phyloP scores from a whole-genome alignment of 2,113 vertebrate species.

The Lamprotornis superbus region DNA sequence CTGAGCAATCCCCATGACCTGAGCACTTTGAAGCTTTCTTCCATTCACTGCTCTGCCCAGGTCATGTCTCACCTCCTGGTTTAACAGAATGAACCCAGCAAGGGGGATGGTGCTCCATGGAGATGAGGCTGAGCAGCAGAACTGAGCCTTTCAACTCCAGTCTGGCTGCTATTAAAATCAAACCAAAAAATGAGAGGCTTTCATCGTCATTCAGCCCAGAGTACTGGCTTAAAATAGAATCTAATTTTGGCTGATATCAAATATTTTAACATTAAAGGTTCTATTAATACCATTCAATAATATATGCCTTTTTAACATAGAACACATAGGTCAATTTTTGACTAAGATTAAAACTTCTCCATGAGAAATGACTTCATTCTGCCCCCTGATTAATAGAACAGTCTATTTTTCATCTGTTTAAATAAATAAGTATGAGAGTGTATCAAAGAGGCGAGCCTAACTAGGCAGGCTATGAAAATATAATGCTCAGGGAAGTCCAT shows the following conservation, averaged over 20 bases:
- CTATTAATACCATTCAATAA: constrained; percentile 56
- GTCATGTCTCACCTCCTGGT: neutral
- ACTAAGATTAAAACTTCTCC: constrained; percentile 25
- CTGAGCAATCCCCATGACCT: neutral
- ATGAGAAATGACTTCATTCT: constrained; percentile 17
- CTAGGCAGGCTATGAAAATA: neutral
- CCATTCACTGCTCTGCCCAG: neutral
- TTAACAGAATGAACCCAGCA: neutral
- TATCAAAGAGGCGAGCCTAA: neutral
- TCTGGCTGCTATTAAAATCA: neutral
- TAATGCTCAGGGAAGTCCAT: neutral
- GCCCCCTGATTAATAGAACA: constrained; percentile 5
- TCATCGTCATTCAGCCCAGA: neutral
- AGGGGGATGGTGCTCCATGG: neutral
- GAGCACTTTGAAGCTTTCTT: neutral
- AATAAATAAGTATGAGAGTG: constrained; percentile 32
- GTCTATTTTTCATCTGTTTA: neutral
- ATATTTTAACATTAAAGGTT: constrained; percentile 41
- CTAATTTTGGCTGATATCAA: constrained; percentile 19
- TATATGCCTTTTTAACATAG: constrained; percentile 40
- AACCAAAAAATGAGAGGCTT: neutral
- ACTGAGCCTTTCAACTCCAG: neutral
- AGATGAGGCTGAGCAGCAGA: neutral
- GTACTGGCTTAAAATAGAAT: constrained; percentile 28
- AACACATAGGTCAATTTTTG: constrained; percentile 7